Evolutionary conservation across 2,888 invertebrate species (phyloP).

Genomic region (Thera obeliscata): DNA sequence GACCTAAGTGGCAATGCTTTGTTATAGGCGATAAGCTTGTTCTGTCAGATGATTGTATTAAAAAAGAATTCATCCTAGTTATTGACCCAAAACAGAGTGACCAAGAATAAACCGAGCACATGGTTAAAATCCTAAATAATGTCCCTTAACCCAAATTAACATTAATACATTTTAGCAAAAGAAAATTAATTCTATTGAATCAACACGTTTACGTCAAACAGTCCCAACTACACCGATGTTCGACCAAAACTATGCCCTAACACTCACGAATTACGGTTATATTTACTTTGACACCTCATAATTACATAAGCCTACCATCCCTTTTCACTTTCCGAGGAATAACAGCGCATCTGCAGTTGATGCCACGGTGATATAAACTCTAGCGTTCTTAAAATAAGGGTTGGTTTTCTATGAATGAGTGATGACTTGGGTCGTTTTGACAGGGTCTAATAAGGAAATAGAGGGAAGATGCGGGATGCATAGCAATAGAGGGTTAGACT

Average conservation of each 20-base stretch:
- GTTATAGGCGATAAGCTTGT: no score
- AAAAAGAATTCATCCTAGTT: not conserved
- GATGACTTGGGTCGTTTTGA: constrained; percentile 26
- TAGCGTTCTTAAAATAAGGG: not conserved
- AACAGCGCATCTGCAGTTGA: constrained; percentile 14
- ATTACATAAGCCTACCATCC: constrained; percentile 40
- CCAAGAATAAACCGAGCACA: not conserved
- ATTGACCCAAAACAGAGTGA: not conserved
- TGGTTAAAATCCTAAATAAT: constrained; percentile 4
- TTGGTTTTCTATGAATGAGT: constrained; percentile 13
- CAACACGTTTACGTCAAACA: constrained; percentile 23
- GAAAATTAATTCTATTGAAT: constrained; percentile 44
- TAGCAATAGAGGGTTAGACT: constrained; percentile 45
- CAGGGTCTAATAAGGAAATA: constrained; percentile 31
- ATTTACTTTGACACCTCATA: constrained; percentile 40
- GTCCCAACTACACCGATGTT: constrained; percentile 19
- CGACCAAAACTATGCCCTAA: constrained; percentile 29
- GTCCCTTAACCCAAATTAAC: constrained; percentile 32
- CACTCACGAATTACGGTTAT: constrained; percentile 30
- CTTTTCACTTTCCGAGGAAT: not conserved
- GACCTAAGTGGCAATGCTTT: no score
- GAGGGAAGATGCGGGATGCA: constrained; percentile 42
- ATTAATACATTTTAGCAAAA: constrained; percentile 41
- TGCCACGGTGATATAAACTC: constrained; percentile 2
- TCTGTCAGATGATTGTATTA: no score